These are phyloP conservation scores for Sitobion miscanthi DNA, from an alignment of 1,140 invertebrate species.

Conservation along the genomic window DNA sequence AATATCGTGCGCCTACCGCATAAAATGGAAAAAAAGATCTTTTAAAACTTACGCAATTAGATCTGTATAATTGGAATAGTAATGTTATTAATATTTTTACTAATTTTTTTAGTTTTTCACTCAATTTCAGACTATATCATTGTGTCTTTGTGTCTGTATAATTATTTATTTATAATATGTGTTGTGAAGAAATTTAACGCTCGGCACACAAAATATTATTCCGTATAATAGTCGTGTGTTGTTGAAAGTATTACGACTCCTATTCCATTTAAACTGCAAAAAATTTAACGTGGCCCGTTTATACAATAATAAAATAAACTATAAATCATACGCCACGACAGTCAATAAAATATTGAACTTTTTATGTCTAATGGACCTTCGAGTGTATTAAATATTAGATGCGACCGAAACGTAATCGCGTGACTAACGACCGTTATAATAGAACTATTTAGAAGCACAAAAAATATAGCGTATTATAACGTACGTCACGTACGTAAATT, in stretches of 20 bases:
- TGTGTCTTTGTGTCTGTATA: too few species aligned
- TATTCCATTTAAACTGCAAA: background rate
- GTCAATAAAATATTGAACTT: background rate
- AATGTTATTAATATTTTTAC: too few species aligned
- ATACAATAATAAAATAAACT: background rate
- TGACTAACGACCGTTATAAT: background rate
- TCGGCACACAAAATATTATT: background rate
- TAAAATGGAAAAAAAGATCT: background rate
- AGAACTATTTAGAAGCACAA: background rate
- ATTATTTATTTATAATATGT: too few species aligned
- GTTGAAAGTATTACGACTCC: too few species aligned
- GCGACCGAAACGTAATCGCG: background rate
- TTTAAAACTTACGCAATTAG: background rate
- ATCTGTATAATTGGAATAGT: background rate
- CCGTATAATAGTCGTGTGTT: background rate
- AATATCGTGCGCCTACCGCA: background rate
- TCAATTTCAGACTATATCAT: too few species aligned
- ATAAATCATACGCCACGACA: background rate
- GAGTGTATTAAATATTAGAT: slow-evolving; percentile 20
- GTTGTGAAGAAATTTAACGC: too few species aligned
- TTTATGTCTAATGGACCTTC: background rate
- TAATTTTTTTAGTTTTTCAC: too few species aligned
- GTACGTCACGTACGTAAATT: background rate
- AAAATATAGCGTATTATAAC: background rate
- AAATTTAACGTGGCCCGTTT: background rate